Evolutionary conservation across 2,888 invertebrate species (phyloP).

Genomic region (Chrysina gloriosa): DNA sequence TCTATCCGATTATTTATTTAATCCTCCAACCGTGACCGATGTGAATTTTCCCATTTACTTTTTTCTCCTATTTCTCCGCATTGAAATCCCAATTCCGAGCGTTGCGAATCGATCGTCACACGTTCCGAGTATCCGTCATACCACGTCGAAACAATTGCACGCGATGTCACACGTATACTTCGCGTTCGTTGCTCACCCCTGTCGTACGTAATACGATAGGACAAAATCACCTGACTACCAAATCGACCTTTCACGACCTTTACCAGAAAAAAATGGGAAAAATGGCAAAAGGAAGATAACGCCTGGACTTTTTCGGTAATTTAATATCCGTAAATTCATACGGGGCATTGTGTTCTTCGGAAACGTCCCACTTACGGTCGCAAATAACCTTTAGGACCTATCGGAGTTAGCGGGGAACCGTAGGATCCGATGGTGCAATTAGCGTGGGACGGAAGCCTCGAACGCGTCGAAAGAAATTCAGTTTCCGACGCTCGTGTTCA

Average conservation of each 20-base stretch:
- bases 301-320: neutral
- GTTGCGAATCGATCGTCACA: conserved; percentile 9
- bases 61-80: neutral
- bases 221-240: no score
- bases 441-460: neutral
- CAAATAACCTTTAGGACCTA: neutral
- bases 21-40: neutral
- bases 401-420: neutral
- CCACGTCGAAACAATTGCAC: neutral
- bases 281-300: neutral
- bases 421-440: conserved; percentile 1
- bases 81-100: neutral
- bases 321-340: neutral
- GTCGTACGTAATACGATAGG: neutral
- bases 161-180: neutral
- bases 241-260: no score
- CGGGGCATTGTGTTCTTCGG: neutral
- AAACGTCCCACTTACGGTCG: neutral
- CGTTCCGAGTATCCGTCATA: conserved; percentile 12
- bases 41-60: neutral
- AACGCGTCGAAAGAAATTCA: neutral
- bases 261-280: neutral
- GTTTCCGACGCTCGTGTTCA: neutral
- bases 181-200: neutral
- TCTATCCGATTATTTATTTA: no score